Base-by-base conservation (phyloP, 2,888 invertebrate genomes). In the Acleris sparsana region DNA sequence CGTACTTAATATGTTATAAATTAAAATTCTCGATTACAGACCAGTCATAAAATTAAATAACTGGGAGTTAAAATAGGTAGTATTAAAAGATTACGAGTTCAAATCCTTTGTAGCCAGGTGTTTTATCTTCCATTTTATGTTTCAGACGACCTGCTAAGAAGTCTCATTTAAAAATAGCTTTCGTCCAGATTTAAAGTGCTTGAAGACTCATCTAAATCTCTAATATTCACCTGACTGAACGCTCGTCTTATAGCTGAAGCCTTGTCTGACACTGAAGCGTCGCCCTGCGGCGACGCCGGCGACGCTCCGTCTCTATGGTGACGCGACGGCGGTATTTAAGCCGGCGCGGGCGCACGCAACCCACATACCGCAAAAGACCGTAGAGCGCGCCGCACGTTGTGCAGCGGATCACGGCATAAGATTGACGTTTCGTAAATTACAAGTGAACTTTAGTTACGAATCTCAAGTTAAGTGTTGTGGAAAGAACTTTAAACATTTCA, bases 361-460 rank as follows among this genome's bases (percentile, higher is more conserved):
- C 80, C 84, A 89, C 87, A 89, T 81, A 89, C 82, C 78, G 83
- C 85, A 85, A 80, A 79, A 83, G 79, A 79, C 88, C 87, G 91
- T 88, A 80, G 92, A 92, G 91, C 86, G 92, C 90, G 89, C 88
- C 76, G 89, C 92, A 92, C 92, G 77, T 76, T 72, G 88, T 91
- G 92, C 88, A 83, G 88, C 89, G 92, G 91, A 90, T 89, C 90
- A 85, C 88, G 88, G 86, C 89, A 73, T 63, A 80, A 87, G 84
- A 87, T 89, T 84, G 91, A 92, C 82, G 92, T 91, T 92, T 92
- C 92, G 92, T 92, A 92, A 92, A 92, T 87, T 55, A 83, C 85
- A 85, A 90, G 91, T 90, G 88, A 77, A 71, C 64, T 87, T 89
- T 91, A 88, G 92, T 92, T 92, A 89, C 92, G 92, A 92, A 89